phyloP scores from a whole-genome alignment of 2,888 invertebrate species.

The Drosophila anceps region DNA sequence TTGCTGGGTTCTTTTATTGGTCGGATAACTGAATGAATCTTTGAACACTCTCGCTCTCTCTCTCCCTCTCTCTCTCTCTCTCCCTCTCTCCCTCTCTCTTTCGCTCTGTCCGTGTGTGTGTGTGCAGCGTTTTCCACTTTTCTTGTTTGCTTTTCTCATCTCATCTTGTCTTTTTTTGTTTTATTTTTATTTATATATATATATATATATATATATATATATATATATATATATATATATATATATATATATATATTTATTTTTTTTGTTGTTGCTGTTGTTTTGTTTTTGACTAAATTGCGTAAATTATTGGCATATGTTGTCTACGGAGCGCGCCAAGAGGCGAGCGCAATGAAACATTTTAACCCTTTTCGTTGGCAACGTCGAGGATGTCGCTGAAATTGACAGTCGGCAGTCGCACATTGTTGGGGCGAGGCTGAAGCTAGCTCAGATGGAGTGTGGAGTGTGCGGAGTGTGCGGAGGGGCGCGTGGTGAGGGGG shows the following conservation, averaged over 20 bases:
- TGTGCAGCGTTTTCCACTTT: constrained; percentile 33
- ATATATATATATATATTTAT: constrained; percentile 14
- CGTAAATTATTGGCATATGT: constrained; percentile 80
- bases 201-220: background rate
- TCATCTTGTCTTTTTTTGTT: constrained; percentile 19
- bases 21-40: constrained; percentile 42
- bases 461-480: no score
- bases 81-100: background rate
- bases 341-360: constrained; percentile 75
- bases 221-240: constrained; percentile 18
- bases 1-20: constrained; percentile 30
- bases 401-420: constrained; percentile 77
- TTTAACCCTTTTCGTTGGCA: constrained; percentile 75
- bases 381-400: constrained; percentile 67
- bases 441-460: constrained; percentile 3
- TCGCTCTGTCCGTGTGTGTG: constrained; percentile 11
- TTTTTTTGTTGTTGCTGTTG: constrained; percentile 12
- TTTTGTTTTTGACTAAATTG: constrained; percentile 68
- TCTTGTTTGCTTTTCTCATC: constrained; percentile 14
- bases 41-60: constrained; percentile 5
- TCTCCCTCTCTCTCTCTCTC: background rate
- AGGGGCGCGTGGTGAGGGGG: background rate
- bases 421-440: constrained; percentile 61
- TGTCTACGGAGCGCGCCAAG: constrained; percentile 62
- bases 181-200: constrained; percentile 22